A percentile compares a stretch with the other conserved stretches of the same genome.
Evolutionary conservation across 2,113 vertebrate genomes (phyloP).

Genomic region (Otus sunia): DNA sequence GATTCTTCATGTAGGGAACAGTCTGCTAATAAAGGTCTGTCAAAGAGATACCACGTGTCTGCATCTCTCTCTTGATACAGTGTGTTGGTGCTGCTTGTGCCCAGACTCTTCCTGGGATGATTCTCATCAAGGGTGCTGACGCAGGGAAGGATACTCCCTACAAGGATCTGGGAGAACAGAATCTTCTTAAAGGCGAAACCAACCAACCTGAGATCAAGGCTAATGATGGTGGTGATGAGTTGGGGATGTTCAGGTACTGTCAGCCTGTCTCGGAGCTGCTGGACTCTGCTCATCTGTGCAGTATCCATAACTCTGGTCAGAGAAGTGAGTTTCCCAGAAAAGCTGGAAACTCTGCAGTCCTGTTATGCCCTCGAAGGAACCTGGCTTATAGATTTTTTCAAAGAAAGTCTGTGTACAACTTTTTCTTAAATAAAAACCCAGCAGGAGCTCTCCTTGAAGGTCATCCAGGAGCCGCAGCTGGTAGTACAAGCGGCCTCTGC

Average conservation of each 20-base stretch:
- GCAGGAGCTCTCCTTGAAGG: neutral
- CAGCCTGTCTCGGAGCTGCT: neutral
- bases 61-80: fast-evolving
- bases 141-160: neutral
- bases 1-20: constrained; percentile 73
- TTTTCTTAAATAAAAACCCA: neutral
- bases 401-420: neutral
- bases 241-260: neutral
- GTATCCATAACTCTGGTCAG: neutral
- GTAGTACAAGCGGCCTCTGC: neutral
- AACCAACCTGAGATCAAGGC: neutral
- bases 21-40: constrained; percentile 83
- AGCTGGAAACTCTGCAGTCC: neutral
- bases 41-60: neutral
- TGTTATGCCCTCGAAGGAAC: neutral
- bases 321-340: neutral
- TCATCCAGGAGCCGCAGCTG: neutral
- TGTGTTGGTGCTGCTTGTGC: neutral
- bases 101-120: neutral
- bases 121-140: neutral
- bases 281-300: neutral
- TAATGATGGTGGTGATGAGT: neutral
- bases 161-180: neutral
- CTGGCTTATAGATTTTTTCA: neutral
- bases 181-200: neutral